Evolutionary conservation across 1,140 invertebrate genomes (phyloP), one percentile per base, ranked within the genome.

Genomic region (Amphibalanus amphitrite): DNA sequence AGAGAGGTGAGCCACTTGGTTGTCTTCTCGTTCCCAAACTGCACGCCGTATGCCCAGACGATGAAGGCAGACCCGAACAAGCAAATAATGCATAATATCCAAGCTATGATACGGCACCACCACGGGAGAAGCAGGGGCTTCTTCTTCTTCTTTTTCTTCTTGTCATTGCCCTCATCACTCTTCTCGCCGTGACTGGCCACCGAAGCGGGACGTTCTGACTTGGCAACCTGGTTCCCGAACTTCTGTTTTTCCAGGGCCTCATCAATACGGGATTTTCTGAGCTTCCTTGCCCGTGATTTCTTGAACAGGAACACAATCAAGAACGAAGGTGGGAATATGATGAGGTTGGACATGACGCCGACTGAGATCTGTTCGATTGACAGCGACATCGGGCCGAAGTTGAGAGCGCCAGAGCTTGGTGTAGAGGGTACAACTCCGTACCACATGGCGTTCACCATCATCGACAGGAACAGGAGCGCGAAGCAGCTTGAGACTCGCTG

Each of bases 1-100:
- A 85, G 78, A 1, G 83, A 83, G 0, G 82, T 81, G 13, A 85
- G 78, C 84, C 84, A 85, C 75, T 85, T 83, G 69, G 80, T 80
- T 69, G 82, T 82, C 73, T 84, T 85, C 23, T 81, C 78, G 71
- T 85, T 82, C 28, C 83, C 82, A 77, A 86, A 86, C 73, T 76
- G 78, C 59, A 85, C 81, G 25, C 83, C 84, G 67, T 74, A 76
- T 47, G 73, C 76, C 82, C 80, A 82, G 13, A 84, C 79, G 76
- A 84, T 82, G 71, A 82, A 80, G 0, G 79, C 76, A 0, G 80
- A 80, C 0, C 79, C 78, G 23, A 78, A 72, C 20, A 82, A 80
- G 0, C 80, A 77, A 3, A 78, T 8, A 69, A 80, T 74, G 17
- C 83, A 77, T 13, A 84, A 28, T 23, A 82, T 72, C 82, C 83